These are phyloP conservation scores for Gymnodraco acuticeps DNA, from an alignment of 2,797 vertebrate species.

Conservation along the genomic window DNA sequence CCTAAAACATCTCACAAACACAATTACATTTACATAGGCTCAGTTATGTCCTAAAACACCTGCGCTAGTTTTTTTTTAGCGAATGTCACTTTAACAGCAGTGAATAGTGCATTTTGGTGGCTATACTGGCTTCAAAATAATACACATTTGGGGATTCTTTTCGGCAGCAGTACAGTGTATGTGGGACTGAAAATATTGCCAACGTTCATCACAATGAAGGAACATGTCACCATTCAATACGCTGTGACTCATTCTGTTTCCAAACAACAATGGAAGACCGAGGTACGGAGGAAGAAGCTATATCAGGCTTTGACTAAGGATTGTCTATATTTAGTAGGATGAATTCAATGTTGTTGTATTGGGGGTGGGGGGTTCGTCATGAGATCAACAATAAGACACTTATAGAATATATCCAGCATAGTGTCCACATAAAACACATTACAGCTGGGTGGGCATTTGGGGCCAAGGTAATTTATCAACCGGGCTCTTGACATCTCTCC, in stretches of 20 bases:
- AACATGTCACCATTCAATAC: not conserved
- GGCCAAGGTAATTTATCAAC: conserved; percentile 54
- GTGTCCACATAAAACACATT: conserved; percentile 14
- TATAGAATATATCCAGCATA: conserved; percentile 1
- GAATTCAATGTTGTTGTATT: not conserved
- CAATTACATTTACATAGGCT: no score
- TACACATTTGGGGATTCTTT: not conserved
- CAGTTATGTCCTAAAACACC: not conserved
- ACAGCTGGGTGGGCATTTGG: conserved; percentile 20
- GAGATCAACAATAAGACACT: conserved; percentile 28
- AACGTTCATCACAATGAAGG: not conserved
- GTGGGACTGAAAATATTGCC: not conserved
- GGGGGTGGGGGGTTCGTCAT: not conserved
- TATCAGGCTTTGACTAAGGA: not conserved
- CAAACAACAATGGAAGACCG: not conserved
- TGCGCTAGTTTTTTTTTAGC: not conserved
- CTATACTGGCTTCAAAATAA: not conserved
- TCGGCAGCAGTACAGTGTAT: not conserved
- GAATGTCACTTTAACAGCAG: not conserved
- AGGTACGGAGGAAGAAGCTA: not conserved
- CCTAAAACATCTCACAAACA: no score
- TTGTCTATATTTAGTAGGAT: not conserved
- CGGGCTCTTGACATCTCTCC: conserved; percentile 43
- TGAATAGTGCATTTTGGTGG: not conserved
- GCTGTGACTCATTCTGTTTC: not conserved